Evolutionary conservation across 2,888 invertebrate species (phyloP).

Genomic region (Creontiades dilutus): DNA sequence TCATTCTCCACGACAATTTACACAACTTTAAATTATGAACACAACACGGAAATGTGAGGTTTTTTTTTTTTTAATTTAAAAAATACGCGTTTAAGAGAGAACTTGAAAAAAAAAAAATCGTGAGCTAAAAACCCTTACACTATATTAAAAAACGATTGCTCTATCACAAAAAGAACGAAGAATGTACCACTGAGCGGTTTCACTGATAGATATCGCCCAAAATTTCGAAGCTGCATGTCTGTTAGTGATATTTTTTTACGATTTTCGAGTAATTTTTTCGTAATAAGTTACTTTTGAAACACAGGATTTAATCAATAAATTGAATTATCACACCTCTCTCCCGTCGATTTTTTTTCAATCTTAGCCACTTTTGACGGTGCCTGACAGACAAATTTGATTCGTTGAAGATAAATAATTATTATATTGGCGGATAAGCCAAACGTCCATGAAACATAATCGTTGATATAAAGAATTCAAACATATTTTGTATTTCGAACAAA

Average conservation of each 20-base stretch:
- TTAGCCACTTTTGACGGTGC: neutral
- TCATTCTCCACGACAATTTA: neutral
- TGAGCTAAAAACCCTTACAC: conserved; percentile 57
- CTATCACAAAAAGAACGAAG: conserved; percentile 67
- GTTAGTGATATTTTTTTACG: neutral
- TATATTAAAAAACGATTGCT: conserved; percentile 61
- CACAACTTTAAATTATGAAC: conserved; percentile 67
- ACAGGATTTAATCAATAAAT: too few species aligned
- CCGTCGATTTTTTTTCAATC: neutral
- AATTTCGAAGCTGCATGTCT: neutral
- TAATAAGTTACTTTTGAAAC: neutral
- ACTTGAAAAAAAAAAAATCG: conserved; percentile 49
- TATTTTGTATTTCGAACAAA: too few species aligned
- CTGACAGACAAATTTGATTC: neutral
- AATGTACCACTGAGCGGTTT: conserved; percentile 64
- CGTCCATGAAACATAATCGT: neutral
- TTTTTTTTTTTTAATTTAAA: conserved; percentile 33
- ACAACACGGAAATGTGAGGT: conserved; percentile 64
- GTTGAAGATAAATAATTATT: neutral
- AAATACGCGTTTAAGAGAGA: conserved; percentile 42
- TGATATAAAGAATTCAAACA: too few species aligned
- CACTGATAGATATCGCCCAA: conserved; percentile 14
- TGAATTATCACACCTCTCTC: conserved; percentile 3
- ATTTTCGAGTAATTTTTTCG: neutral
- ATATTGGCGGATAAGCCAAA: neutral